These are phyloP conservation scores for Podabrus alpinus DNA, from an alignment of 2,888 invertebrate genomes.

Conservation along the genomic window DNA sequence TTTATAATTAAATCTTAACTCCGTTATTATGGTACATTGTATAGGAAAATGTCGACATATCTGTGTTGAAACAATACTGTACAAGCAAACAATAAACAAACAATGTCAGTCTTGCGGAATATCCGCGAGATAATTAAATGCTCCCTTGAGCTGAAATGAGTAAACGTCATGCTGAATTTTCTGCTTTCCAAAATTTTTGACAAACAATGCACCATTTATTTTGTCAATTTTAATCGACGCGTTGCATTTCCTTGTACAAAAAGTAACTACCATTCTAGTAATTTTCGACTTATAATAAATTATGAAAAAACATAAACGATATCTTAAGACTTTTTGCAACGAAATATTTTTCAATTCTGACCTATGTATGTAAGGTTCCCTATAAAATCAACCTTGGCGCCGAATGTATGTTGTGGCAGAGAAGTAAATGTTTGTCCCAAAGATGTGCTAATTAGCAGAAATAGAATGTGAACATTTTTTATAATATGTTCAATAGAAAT, in stretches of 20 bases:
- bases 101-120: constrained; percentile 20
- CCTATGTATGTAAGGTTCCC: too few species aligned
- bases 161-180: constrained; percentile 12
- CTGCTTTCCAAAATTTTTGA: background rate
- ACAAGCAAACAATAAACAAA: background rate
- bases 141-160: constrained; percentile 28
- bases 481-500: too few species aligned
- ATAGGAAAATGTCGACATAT: constrained; percentile 1
- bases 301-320: too few species aligned
- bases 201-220: background rate
- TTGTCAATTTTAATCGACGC: background rate
- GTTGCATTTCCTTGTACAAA: background rate
- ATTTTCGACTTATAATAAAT: too few species aligned
- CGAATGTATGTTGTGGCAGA: too few species aligned
- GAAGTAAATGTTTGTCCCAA: too few species aligned
- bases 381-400: too few species aligned
- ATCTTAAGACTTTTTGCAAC: too few species aligned
- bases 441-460: too few species aligned
- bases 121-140: constrained; percentile 31
- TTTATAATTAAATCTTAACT: background rate
- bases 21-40: background rate
- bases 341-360: too few species aligned
- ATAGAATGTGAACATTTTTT: too few species aligned
- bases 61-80: background rate
- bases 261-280: background rate